Conservation (phyloP, 2,888 invertebrate species). For the Drosophila prolongata region DNA sequence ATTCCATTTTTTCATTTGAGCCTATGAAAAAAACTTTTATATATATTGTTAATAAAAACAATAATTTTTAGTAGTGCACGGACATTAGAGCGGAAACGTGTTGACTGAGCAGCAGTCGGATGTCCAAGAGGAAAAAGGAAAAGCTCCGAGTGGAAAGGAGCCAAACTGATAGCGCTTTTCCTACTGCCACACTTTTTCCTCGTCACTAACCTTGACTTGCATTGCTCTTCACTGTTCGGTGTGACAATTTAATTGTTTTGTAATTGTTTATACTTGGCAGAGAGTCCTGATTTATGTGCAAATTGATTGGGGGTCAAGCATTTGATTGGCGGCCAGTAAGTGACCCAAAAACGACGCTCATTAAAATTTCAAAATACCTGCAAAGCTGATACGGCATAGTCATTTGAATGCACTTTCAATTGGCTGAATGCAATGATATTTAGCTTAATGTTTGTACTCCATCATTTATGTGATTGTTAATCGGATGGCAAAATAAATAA, state of each 20-base stretch:
- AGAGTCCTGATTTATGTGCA: slow-evolving; percentile 58
- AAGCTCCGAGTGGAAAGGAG: slow-evolving; percentile 7
- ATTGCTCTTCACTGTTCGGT: slow-evolving; percentile 48
- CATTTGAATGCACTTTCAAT: slow-evolving; percentile 4
- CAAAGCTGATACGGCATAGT: slow-evolving; percentile 19
- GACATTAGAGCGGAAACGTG: slow-evolving; percentile 57
- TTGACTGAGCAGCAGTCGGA: slow-evolving; percentile 31
- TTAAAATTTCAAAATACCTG: slow-evolving; percentile 21
- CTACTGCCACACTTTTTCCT: slow-evolving; percentile 8
- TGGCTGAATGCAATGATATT: slow-evolving; percentile 1
- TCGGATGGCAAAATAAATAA: slow-evolving; percentile 27
- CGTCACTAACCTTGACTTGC: slow-evolving; percentile 18
- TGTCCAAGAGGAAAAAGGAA: slow-evolving; percentile 29
- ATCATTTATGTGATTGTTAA: slow-evolving; percentile 7
- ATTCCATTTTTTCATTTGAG: neutral
- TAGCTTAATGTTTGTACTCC: slow-evolving; percentile 10
- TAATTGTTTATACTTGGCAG: slow-evolving; percentile 66
- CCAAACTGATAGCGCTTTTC: slow-evolving; percentile 32
- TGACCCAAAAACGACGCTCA: slow-evolving; percentile 36
- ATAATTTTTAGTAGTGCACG: slow-evolving; percentile 11
- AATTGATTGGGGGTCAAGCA: slow-evolving; percentile 54
- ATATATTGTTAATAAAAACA: too few relatives aligned
- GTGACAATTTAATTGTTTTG: slow-evolving; percentile 79
- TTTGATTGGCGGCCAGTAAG: slow-evolving; percentile 11
- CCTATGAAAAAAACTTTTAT: too few relatives aligned